Evolutionary conservation across 2,113 vertebrate species (phyloP).

Genomic region (Syngnathus scovelli): DNA sequence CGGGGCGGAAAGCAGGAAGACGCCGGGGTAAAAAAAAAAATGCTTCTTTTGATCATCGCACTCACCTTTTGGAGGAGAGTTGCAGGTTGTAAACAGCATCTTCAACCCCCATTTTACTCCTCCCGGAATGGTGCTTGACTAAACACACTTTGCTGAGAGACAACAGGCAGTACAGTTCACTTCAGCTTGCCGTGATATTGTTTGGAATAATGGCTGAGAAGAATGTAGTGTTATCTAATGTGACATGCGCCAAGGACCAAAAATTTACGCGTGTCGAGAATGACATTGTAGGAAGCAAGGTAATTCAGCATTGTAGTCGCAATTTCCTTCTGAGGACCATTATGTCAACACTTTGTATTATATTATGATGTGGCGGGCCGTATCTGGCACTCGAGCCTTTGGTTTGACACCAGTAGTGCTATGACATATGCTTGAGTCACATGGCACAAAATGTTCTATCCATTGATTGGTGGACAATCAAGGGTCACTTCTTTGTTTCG

Average conservation of each 20-base stretch:
- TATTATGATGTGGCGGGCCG: too few species aligned
- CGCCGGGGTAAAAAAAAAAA: constrained; percentile 48
- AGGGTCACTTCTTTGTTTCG: not conserved
- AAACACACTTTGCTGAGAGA: constrained; percentile 51
- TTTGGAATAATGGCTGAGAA: not conserved
- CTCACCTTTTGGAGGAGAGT: constrained; percentile 64
- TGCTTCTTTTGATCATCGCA: constrained; percentile 77
- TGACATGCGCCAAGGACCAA: not conserved
- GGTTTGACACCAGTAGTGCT: not conserved
- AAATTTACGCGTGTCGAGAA: not conserved
- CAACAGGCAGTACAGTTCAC: not conserved
- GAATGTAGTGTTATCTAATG: not conserved
- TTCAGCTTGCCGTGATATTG: not conserved
- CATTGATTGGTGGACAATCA: not conserved
- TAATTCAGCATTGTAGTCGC: too few species aligned
- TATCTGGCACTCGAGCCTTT: too few species aligned
- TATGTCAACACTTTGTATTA: too few species aligned
- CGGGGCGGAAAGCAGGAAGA: constrained; percentile 57
- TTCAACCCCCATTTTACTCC: constrained; percentile 20
- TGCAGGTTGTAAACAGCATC: constrained; percentile 41
- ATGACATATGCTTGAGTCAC: not conserved
- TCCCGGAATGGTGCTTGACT: constrained; percentile 42
- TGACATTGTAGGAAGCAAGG: not conserved
- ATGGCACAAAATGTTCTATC: not conserved
- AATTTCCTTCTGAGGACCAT: too few species aligned